Base-by-base conservation (phyloP, 2,888 invertebrate genomes). In the Drosophila paramelanica region DNA sequence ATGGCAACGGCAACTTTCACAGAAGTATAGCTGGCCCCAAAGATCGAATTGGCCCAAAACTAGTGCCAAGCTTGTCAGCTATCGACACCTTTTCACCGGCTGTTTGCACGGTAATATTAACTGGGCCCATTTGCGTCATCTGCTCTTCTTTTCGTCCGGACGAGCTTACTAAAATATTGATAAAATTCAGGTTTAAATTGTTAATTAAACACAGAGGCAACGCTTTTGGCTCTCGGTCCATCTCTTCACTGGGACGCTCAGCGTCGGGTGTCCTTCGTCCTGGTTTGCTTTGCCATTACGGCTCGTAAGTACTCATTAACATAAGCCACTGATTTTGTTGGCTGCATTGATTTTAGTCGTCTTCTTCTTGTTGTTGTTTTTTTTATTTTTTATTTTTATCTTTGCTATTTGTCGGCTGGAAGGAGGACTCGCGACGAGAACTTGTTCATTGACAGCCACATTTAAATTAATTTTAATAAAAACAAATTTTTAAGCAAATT, bases 391-490 rank as follows among this genome's bases (percentile, higher is more conserved):
- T 49, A 50, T 51, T 51, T 25, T 46, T 43, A 52, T 55, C 36
- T 17, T n/a, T 25, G 58, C 25, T 7, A n/a, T 42, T 55, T 56
- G 17, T 27, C 42, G 38, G 20, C 31, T 53, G 20, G 42, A 33
- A 5, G 25, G 33, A 14, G 31, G 31, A 10, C 27, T 25, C 4
- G 10, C 41, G 17, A 51, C 36, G 58, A 17, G 31, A 43, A 46
- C 42, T 41, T 66, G 11, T 58, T 56, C 71, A 38, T 17, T 60
- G 71, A 39, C 59, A 68, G 78, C 53, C 62, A 72, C 85, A 87
- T 87, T 83, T 84, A 81, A 83, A 88, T 83, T 85, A 82, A 88
- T 83, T 88, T 83, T 79, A 56, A 88, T 82, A 73, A 69, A 87
- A 79, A 73, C 17, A 73, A 36, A 23, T 23, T 23, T 23, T 71